These are phyloP conservation scores for Neodon shergylaensis DNA, from an alignment of 2,113 vertebrate genomes.

Conservation along the genomic window DNA sequence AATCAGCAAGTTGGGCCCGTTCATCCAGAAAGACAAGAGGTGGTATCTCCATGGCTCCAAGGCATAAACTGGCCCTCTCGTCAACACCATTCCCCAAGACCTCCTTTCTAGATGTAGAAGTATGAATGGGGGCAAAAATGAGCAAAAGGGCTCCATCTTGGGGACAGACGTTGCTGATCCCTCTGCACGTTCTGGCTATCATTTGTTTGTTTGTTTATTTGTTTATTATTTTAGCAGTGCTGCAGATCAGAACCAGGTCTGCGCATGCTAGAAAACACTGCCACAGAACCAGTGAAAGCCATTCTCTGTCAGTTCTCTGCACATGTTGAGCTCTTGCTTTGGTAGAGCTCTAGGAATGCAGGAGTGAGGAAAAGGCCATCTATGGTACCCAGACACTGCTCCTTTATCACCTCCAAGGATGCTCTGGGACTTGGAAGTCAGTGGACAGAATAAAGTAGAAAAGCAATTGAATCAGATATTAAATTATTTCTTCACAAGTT, in stretches of 20 bases:
- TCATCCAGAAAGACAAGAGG: neutral
- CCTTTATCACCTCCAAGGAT: neutral
- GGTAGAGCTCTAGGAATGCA: neutral
- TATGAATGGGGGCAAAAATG: neutral
- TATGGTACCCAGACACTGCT: neutral
- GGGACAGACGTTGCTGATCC: neutral
- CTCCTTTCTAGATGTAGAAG: neutral
- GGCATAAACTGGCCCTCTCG: neutral
- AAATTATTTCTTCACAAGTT: conserved; percentile 8
- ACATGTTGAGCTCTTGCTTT: neutral
- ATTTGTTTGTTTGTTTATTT: neutral
- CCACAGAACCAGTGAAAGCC: too few species aligned
- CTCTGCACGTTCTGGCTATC: neutral
- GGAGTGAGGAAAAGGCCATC: neutral
- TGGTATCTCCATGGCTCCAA: neutral
- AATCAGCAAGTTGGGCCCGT: neutral
- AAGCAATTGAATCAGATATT: neutral
- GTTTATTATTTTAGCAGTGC: neutral
- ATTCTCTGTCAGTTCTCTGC: neutral
- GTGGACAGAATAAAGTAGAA: neutral
- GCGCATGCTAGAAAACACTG: neutral
- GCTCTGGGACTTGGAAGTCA: neutral
- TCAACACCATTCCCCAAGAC: neutral
- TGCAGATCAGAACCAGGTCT: neutral
- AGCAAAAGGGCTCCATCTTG: neutral